Percentiles rank a stretch among this genome's conserved stretches.
These are phyloP conservation scores for Norana najaformis DNA, from an alignment of 2,888 invertebrate species.

Conservation along the genomic window DNA sequence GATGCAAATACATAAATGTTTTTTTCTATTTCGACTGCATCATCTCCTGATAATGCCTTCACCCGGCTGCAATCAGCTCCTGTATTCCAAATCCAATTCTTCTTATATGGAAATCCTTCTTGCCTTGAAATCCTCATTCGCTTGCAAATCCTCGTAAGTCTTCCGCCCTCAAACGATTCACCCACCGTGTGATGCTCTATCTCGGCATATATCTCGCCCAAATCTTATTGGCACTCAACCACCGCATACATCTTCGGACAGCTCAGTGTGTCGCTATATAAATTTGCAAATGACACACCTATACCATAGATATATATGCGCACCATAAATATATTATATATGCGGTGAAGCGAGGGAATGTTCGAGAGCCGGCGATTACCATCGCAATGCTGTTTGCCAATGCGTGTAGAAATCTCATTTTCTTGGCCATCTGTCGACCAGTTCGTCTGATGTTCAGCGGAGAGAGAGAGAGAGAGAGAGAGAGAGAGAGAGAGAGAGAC, in stretches of 20 bases:
- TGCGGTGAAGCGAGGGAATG: conserved; percentile 10
- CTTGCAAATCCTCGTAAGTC: background rate
- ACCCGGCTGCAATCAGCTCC: background rate
- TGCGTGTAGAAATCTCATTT: conserved; percentile 30
- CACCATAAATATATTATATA: background rate
- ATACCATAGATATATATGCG: background rate
- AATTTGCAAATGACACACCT: background rate
- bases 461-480: background rate
- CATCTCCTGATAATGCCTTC: no score
- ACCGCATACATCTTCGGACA: background rate
- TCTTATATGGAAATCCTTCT: background rate
- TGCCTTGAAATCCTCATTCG: background rate
- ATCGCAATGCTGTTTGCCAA: conserved; percentile 22
- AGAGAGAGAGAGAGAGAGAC: background rate
- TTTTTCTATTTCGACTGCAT: no score
- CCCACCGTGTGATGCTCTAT: background rate
- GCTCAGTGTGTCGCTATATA: background rate
- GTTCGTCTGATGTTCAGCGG: background rate
- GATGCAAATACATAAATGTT: no score
- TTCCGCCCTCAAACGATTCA: background rate
- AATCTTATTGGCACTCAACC: background rate
- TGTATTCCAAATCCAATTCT: background rate
- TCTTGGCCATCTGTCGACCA: conserved; percentile 30
- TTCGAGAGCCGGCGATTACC: background rate
- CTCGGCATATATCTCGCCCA: background rate